Conservation (phyloP, 2,888 invertebrate species). For the Epinotia nisella region DNA sequence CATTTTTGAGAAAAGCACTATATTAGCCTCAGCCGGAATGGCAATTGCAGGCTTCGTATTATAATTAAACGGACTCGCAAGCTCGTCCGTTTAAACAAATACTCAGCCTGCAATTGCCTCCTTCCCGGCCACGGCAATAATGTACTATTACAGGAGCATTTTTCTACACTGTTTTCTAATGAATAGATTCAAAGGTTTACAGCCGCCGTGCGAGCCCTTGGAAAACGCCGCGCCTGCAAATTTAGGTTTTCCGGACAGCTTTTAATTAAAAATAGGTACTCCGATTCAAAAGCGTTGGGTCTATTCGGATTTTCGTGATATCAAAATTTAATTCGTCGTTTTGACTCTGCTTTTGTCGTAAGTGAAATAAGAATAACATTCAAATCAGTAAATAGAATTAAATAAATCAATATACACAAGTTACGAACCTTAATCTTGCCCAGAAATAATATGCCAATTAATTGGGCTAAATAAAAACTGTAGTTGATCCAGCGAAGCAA, state of each 20-base stretch:
- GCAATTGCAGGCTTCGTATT: too few relatives aligned
- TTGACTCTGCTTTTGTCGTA: constrained; percentile 49
- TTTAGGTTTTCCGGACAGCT: constrained; percentile 56
- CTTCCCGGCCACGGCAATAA: too few relatives aligned
- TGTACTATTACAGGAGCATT: constrained; percentile 9
- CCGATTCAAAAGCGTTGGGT: constrained; percentile 51
- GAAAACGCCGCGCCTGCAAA: constrained; percentile 43
- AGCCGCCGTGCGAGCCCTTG: background rate
- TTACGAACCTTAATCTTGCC: background rate
- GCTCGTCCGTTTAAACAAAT: too few relatives aligned
- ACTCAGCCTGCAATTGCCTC: too few relatives aligned
- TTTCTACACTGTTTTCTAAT: constrained; percentile 36
- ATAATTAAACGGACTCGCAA: too few relatives aligned
- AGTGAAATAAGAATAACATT: background rate
- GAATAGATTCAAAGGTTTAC: constrained; percentile 22
- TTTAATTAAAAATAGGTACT: constrained; percentile 70
- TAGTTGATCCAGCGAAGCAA: too few relatives aligned
- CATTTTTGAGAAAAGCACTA: too few relatives aligned
- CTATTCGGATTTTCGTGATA: constrained; percentile 60
- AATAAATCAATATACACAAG: background rate
- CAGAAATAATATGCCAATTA: too few relatives aligned
- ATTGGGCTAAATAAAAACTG: too few relatives aligned
- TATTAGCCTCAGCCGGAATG: too few relatives aligned
- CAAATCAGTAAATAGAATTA: too few relatives aligned
- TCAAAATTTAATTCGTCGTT: constrained; percentile 60